phyloP scores from a whole-genome alignment of 2,113 vertebrate genomes.

The Hepsetus odoe region DNA sequence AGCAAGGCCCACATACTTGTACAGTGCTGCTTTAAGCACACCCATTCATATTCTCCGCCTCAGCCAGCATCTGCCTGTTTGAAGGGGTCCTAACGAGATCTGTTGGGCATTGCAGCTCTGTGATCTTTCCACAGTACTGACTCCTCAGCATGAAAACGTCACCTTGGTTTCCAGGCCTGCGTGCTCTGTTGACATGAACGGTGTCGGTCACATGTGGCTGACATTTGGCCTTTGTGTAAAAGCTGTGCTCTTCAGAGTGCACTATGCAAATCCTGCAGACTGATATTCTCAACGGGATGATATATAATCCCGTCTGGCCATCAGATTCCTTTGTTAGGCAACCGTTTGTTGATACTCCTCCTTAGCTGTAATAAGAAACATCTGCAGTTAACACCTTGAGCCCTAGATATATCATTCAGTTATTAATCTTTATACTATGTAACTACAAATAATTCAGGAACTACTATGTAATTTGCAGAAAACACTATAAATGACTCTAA shows the following conservation, averaged over 20 bases:
- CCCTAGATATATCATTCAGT: too few relatives aligned
- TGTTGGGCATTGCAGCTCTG: constrained; percentile 18
- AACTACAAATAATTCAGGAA: too few relatives aligned
- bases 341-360: background rate
- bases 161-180: background rate
- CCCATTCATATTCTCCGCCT: constrained; percentile 16
- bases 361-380: too few relatives aligned
- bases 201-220: background rate
- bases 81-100: constrained; percentile 31
- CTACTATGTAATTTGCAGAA: too few relatives aligned
- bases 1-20: constrained; percentile 29
- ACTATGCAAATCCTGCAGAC: background rate
- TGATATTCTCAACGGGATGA: background rate
- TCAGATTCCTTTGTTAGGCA: background rate
- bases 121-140: constrained; percentile 8
- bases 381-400: too few relatives aligned
- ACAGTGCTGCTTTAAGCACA: constrained; percentile 1
- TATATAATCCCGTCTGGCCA: background rate
- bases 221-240: background rate
- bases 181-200: background rate
- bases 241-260: background rate
- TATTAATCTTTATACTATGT: too few relatives aligned
- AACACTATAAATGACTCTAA: too few relatives aligned
- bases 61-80: constrained; percentile 9
- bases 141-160: background rate